Base-by-base conservation (phyloP, 1,140 invertebrate species). In the Temnothorax curvispinosus region DNA sequence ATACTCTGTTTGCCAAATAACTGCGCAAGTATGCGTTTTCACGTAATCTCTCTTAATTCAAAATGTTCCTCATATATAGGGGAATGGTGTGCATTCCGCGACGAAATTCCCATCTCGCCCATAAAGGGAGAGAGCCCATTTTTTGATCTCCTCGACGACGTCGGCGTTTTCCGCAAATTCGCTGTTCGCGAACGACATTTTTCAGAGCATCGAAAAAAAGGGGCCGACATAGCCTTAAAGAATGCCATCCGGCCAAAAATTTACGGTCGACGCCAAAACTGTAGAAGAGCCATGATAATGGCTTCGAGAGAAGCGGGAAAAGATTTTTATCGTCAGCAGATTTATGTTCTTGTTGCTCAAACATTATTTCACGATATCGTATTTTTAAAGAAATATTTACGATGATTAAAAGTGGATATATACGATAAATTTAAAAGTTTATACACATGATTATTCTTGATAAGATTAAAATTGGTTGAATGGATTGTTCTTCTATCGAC, bases 121-220 rank as follows among this genome's bases (percentile, higher is more conserved):
- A 60, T 60, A 74, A 84, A 60, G 69, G 13, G 21, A 32, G 80
- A 35, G 41, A 50, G 18, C 11, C 52, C 38, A 72, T 74, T 82
- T 82, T 82, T 82, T 72, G 80, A 52, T 27, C 47, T 50, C 47
- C 56, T 84, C 38, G 52, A 35, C 80, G 52, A 74, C 67, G 67
- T 82, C 80, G 80, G 38, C 54, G 78, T 74, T 84, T 84, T 84
- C 54, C 80, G 69, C 44, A 84, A 84, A 84, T 60, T 84, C 69
- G 69, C 54, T 44, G 80, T 38, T 60, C 27, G 41, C 52, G 54
- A 60, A 13, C 35, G 78, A 52, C 54, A 84, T 84, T 84, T 84
- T 84, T 60, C 80, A 62, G 69, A 0, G 27, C 54, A 84, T 84
- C 69, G 80, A 81, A 84, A 74, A 82, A 82, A 82, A 6, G 4